Conservation (phyloP, 2,888 invertebrate species). For the Phymatocera aterrima region DNA sequence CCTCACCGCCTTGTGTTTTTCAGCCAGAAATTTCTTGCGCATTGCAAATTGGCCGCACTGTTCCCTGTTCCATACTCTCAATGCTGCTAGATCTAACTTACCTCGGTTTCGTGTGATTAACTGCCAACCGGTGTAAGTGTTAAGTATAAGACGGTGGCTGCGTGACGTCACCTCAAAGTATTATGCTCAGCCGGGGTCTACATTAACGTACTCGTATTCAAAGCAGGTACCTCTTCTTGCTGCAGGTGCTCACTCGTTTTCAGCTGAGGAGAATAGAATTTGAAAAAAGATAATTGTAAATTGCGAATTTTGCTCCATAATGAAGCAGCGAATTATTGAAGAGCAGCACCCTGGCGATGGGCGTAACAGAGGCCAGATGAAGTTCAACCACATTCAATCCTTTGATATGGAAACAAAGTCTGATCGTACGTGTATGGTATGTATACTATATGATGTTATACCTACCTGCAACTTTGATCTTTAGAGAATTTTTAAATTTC, state of each 20-base stretch:
- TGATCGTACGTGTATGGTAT: no score
- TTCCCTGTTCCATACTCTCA: constrained; percentile 6
- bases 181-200: neutral
- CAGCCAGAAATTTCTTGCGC: constrained; percentile 13
- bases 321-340: no score
- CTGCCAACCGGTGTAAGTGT: constrained; percentile 11
- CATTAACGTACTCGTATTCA: neutral
- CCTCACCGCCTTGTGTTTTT: constrained; percentile 17
- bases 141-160: constrained; percentile 28
- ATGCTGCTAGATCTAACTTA: neutral
- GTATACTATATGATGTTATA: no score
- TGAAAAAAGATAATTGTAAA: no score
- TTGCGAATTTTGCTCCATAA: no score
- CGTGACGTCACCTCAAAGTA: constrained; percentile 11
- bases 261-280: no score
- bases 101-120: constrained; percentile 12
- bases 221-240: neutral
- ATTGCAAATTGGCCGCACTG: neutral
- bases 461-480: neutral
- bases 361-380: neutral
- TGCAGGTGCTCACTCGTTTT: neutral
- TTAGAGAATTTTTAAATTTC: neutral
- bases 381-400: neutral
- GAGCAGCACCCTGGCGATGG: no score
- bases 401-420: neutral